phyloP scores from a whole-genome alignment of 2,888 invertebrate species.

The Gandaritis pyraliata region DNA sequence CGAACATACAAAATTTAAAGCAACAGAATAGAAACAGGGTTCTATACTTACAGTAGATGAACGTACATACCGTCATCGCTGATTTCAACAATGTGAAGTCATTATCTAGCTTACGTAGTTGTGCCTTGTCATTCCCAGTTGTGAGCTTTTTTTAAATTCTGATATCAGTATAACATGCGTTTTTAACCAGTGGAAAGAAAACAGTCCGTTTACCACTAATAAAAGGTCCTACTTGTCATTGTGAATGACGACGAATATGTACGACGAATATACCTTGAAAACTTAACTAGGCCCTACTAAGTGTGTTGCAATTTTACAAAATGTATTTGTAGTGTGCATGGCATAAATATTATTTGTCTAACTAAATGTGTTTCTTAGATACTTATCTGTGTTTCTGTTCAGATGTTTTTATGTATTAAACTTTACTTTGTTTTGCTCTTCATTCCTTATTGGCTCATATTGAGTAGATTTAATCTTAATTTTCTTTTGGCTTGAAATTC shows the following conservation, averaged over 20 bases:
- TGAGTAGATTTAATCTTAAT: background rate
- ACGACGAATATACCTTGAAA: background rate
- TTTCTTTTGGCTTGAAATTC: background rate
- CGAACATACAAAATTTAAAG: background rate
- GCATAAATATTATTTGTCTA: background rate
- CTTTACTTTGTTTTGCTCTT: background rate
- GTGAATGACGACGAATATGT: background rate
- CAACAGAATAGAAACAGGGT: conserved; percentile 20
- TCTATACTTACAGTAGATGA: conserved; percentile 32
- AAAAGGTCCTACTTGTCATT: background rate
- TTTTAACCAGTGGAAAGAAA: too few relatives aligned
- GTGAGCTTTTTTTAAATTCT: conserved; percentile 12
- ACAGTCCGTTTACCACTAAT: background rate
- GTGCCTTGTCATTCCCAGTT: conserved; percentile 21
- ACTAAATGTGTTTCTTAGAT: background rate
- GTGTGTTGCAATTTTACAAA: conserved; percentile 16
- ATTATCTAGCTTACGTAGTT: conserved; percentile 38
- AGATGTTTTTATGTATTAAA: background rate
- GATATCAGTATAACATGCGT: background rate
- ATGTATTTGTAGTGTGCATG: background rate
- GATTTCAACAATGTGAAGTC: conserved; percentile 44
- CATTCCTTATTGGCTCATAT: background rate
- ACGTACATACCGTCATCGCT: conserved; percentile 41
- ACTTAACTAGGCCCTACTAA: conserved; percentile 8
- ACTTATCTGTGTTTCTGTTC: background rate